Percentiles rank a stretch among this genome's conserved stretches.
Conservation (phyloP, 2,888 invertebrate genomes). For the Shargacucullia verbasci region DNA sequence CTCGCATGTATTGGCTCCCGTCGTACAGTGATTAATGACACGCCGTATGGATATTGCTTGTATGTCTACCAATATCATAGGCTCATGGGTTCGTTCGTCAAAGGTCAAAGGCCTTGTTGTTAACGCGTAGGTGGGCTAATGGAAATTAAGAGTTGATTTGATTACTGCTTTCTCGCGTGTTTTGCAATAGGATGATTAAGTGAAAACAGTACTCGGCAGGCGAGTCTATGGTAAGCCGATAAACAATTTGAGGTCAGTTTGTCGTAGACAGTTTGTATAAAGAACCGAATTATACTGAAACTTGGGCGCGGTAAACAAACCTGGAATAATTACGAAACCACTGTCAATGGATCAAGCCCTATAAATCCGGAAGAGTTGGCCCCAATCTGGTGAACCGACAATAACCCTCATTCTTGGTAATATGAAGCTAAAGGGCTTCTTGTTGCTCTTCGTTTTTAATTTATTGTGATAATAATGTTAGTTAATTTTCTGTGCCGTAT, state of each 20-base stretch:
- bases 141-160: slow-evolving; percentile 37
- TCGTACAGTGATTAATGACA: slow-evolving; percentile 51
- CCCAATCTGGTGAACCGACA: slow-evolving; percentile 54
- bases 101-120: slow-evolving; percentile 37
- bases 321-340: not conserved
- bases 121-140: slow-evolving; percentile 31
- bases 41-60: slow-evolving; percentile 35
- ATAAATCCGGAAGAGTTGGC: slow-evolving; percentile 58
- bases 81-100: slow-evolving; percentile 27
- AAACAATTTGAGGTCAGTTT: not conserved
- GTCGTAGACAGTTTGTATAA: no score
- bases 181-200: slow-evolving; percentile 7
- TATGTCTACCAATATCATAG: slow-evolving; percentile 26
- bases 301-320: no score
- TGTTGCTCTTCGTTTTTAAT: slow-evolving; percentile 16
- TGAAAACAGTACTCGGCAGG: slow-evolving; percentile 9
- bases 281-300: no score
- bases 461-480: not conserved
- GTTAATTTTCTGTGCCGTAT: not conserved
- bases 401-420: slow-evolving; percentile 34
- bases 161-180: slow-evolving; percentile 35
- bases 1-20: slow-evolving; percentile 37
- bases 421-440: slow-evolving; percentile 39
- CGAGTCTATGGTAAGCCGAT: slow-evolving; percentile 1
- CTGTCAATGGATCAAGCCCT: slow-evolving; percentile 40